Base-by-base conservation (phyloP, 2,797 vertebrate genomes). In the Myotis planiceps region DNA sequence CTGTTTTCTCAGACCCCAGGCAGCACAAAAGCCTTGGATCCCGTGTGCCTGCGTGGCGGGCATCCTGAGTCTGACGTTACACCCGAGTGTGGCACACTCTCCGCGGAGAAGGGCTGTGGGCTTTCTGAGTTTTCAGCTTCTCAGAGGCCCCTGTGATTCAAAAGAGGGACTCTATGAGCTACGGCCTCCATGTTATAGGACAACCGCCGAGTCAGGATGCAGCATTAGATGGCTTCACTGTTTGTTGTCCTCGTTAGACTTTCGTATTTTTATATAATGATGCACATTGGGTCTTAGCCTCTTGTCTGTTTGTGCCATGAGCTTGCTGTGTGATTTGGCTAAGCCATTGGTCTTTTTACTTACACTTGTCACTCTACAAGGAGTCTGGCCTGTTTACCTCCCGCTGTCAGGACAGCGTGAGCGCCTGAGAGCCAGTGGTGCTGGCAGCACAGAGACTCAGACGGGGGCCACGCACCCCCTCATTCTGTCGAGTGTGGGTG, bases 121-220 rank as follows among this genome's bases (percentile, higher is more conserved):
- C 47, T 51, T 39, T 39, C 78, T 68, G 74, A n/a, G 65, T 34
- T 74, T 80, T n/a, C 81, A 80, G 45, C 63, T 76, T 76, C 25
- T 88, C 23, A 51, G n/a, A 74, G 27, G 83, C 21, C 37, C 80
- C 51, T 69, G 16, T 63, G 88, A 75, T 25, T 69, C 66, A 21
- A 0, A 82, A 60, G 63, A 68, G 32, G 39, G 66, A 37, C 72
- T 63, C 3, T 27, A 1, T 0, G 27, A 65, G 53, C 23, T 23
- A 0, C 2, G 25, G 32, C n/a, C 63, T 69, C 37, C 2, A 1
- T 15, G 27, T 27, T 29, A 5, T 0, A n/a, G 10, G 71, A 19
- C 16, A 15, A 1, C 55, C 6, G 18, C 37, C 15, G 3, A 55
- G n/a, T 71, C 21, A 19, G 32, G 6, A 1, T 23, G 45, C 72